Evolutionary conservation across 2,888 invertebrate species (phyloP), one percentile per base, ranked within the genome.

Genomic region (Labia minor): DNA sequence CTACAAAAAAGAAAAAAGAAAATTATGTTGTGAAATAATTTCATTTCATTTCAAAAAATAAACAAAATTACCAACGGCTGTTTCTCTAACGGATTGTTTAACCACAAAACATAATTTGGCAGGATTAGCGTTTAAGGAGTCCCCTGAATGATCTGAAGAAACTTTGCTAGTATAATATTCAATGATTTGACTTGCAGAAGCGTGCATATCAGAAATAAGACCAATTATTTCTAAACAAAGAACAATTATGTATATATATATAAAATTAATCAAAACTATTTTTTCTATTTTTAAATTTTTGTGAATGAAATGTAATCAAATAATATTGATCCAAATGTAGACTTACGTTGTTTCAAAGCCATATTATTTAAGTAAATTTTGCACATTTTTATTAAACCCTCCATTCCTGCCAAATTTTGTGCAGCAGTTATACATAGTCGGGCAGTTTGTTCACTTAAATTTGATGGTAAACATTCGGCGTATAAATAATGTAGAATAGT

Each of bases 401-500:
- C 77, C 69, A 86, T 78, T 65, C 83, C 83, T 1, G 81, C 80
- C 72, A 84, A 82, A 11, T 80, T 79, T 62, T 81, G 79, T 19
- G 81, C 77, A 61, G 78, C 77, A 68, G 77, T 76, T 19, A 85
- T 80, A 68, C 86, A 82, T 71, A 81, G 80, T 67, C 80, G 78
- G 20, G 85, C 85, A 6, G 83, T 81, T 21, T 80, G 79, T 73
- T 84, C 84, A 14, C 81, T 80, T 71, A 86, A 75, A 67, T 81
- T 82, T 19, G 80, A 76, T 33, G 86, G 84, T 72, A 87, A 76
- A 71, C 85, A 84, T 74, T 86, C 85, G 1, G 85, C 80, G 73
- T 87, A 87, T 21, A 86, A 75, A 77, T 82, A 87, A 75, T 86
- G 83, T 19, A 87, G 75, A 20, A 84, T 81, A 8, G 84, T 82